Evolutionary conservation across 2,113 vertebrate genomes (phyloP).

Genomic region (Odontesthes bonariensis): DNA sequence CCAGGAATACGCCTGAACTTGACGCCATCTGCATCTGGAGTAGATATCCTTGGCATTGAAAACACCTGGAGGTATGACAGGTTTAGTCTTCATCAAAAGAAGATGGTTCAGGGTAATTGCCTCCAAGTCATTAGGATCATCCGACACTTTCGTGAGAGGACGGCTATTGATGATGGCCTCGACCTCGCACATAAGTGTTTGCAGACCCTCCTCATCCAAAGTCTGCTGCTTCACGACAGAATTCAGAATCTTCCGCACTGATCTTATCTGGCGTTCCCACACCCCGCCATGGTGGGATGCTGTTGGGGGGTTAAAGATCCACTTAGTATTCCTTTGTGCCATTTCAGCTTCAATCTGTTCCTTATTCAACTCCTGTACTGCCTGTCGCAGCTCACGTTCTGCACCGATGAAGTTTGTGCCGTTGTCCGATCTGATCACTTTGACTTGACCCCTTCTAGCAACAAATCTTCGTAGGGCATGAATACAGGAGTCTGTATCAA

Average conservation of each 20-base stretch:
- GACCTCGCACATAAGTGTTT: no score
- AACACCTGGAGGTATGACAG: neutral
- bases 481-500: neutral
- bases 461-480: neutral
- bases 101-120: no score
- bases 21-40: neutral
- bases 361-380: neutral
- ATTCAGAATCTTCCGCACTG: neutral
- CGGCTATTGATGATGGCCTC: neutral
- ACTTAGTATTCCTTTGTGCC: neutral
- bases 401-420: no score
- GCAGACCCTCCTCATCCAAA: neutral
- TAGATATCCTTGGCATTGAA: neutral
- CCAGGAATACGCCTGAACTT: no score
- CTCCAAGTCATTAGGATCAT: neutral
- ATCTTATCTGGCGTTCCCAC: neutral
- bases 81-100: neutral
- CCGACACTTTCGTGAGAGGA: neutral
- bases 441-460: neutral
- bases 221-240: constrained; percentile 3
- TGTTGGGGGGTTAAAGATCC: neutral
- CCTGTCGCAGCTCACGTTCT: neutral
- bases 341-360: neutral
- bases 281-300: neutral
- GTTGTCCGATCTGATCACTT: no score